Evolutionary conservation across 2,113 vertebrate species (phyloP).

Genomic region (Carassius auratus): DNA sequence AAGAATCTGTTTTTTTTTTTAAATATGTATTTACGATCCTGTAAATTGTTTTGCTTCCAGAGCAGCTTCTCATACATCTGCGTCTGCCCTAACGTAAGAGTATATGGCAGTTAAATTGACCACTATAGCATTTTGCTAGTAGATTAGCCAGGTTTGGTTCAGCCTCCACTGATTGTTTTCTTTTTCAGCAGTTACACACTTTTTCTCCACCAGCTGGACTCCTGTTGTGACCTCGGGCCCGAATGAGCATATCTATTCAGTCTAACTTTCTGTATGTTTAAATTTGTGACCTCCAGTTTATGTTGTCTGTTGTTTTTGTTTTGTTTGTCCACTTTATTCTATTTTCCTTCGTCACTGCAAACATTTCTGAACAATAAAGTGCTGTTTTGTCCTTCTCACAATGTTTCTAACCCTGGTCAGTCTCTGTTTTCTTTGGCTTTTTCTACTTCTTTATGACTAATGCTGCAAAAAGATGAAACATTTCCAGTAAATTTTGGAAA

Average conservation of each 20-base stretch:
- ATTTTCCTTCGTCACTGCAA: conserved; percentile 84
- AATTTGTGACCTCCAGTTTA: conserved; percentile 91
- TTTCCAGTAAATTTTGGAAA: too few relatives aligned
- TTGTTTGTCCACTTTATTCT: conserved; percentile 40
- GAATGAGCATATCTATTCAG: conserved; percentile 81
- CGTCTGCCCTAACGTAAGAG: conserved; percentile 72
- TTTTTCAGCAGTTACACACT: conserved; percentile 59
- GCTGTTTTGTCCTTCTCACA: conserved; percentile 97
- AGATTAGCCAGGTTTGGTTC: conserved; percentile 83
- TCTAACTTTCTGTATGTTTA: conserved; percentile 86
- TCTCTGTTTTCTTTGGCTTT: conserved; percentile 47
- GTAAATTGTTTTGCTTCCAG: conserved; percentile 54
- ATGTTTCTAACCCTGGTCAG: conserved; percentile 44
- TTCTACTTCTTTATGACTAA: not conserved
- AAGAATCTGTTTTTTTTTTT: conserved; percentile 49
- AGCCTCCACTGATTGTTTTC: conserved; percentile 72
- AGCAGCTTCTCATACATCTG: conserved; percentile 42
- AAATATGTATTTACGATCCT: conserved; percentile 71
- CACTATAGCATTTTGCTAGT: conserved; percentile 85
- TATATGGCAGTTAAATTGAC: conserved; percentile 82
- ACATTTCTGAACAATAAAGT: conserved; percentile 98
- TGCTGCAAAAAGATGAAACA: too few relatives aligned
- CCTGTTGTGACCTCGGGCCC: conserved; percentile 73
- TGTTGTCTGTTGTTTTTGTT: conserved; percentile 78
- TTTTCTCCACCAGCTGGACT: conserved; percentile 78